Evolutionary conservation across 2,797 vertebrate species (phyloP).

Genomic region (Rhinogobio ventralis): DNA sequence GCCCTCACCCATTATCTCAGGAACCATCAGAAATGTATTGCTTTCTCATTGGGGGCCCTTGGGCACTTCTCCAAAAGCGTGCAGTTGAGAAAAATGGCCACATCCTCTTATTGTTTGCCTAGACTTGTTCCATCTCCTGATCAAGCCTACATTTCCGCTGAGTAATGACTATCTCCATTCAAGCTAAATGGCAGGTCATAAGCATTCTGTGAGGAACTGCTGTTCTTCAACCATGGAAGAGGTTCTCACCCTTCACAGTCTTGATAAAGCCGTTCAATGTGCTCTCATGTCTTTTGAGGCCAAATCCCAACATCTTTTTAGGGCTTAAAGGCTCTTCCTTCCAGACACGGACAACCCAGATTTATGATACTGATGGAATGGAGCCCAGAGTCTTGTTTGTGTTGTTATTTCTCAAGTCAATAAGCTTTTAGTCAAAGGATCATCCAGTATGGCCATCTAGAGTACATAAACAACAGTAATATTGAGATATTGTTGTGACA

Average conservation of each 20-base stretch:
- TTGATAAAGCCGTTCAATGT: slow-evolving; percentile 4
- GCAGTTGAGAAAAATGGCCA: slow-evolving; percentile 18
- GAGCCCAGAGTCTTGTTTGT: slow-evolving; percentile 33
- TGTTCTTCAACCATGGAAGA: slow-evolving; percentile 17
- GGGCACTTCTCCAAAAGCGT: slow-evolving; percentile 24
- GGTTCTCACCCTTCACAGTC: neutral
- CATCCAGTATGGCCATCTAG: neutral
- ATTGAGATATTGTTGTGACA: no score
- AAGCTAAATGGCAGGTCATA: slow-evolving; percentile 34
- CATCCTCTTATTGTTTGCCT: slow-evolving; percentile 51
- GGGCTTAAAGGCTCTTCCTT: slow-evolving; percentile 26
- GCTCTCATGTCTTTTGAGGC: slow-evolving; percentile 24
- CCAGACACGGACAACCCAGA: slow-evolving; percentile 32
- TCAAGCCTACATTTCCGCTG: slow-evolving; percentile 24
- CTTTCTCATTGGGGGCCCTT: neutral
- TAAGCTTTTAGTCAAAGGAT: neutral
- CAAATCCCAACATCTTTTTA: slow-evolving; percentile 44
- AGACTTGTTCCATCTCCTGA: slow-evolving; percentile 25
- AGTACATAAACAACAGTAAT: no score
- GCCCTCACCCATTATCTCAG: neutral
- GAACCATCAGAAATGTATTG: slow-evolving; percentile 14
- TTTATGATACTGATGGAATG: slow-evolving; percentile 17
- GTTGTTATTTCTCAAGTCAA: slow-evolving; percentile 18
- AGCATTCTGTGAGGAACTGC: slow-evolving; percentile 15
- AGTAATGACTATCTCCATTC: slow-evolving; percentile 32